phyloP scores from a whole-genome alignment of 2,888 invertebrate genomes.

The Stratiomys singularior region DNA sequence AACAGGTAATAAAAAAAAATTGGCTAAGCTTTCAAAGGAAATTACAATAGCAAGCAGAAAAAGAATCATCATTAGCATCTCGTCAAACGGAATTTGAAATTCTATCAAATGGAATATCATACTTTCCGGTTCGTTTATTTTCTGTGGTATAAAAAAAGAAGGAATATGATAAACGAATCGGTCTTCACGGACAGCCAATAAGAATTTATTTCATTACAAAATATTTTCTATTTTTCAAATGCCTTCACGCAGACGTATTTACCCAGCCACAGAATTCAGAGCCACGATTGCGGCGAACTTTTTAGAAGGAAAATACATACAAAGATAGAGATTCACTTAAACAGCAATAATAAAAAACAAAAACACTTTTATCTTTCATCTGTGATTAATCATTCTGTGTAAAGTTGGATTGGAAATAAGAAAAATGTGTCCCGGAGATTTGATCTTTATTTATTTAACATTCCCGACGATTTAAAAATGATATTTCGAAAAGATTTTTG shows the following conservation, averaged over 20 bases:
- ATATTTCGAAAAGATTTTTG: conserved; percentile 16
- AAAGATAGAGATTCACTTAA: not conserved
- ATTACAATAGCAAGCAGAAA: too few relatives aligned
- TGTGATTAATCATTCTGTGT: conserved; percentile 30
- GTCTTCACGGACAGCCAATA: too few relatives aligned
- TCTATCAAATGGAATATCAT: too few relatives aligned
- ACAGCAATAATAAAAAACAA: not conserved
- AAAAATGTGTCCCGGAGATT: conserved; percentile 1
- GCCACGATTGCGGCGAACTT: not conserved
- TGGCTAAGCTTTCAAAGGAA: too few relatives aligned
- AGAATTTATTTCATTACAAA: too few relatives aligned
- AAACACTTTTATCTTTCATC: conserved; percentile 9
- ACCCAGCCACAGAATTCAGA: too few relatives aligned
- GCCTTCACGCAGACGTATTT: too few relatives aligned
- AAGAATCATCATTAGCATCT: too few relatives aligned
- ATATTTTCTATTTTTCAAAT: too few relatives aligned
- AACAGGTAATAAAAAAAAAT: too few relatives aligned
- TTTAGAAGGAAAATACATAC: not conserved
- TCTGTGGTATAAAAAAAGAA: not conserved
- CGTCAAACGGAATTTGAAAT: not conserved
- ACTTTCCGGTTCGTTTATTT: too few relatives aligned
- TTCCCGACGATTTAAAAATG: conserved; percentile 8
- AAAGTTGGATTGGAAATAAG: conserved; percentile 2
- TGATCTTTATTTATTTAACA: conserved; percentile 1
- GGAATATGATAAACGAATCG: conserved; percentile 15